A percentile compares a stretch with the other conserved stretches of the same genome.
phyloP scores from a whole-genome alignment of 2,797 vertebrate genomes.

The Schizopygopsis malacanthus region DNA sequence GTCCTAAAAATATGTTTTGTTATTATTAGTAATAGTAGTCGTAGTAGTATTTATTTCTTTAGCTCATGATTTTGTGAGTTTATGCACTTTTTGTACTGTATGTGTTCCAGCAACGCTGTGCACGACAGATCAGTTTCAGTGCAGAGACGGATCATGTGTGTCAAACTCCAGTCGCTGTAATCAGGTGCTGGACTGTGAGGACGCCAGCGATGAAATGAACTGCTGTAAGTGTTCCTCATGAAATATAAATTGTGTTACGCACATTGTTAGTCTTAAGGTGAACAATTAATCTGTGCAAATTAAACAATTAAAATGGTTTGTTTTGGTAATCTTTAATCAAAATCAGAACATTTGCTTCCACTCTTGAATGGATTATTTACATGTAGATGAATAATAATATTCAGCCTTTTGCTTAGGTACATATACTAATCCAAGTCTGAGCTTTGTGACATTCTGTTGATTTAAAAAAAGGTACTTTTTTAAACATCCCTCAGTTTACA shows the following conservation, averaged over 20 bases:
- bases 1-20: neutral
- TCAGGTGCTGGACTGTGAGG: conserved; percentile 93
- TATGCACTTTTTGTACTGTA: conserved; percentile 29
- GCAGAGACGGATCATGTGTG: conserved; percentile 88
- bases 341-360: too few species aligned
- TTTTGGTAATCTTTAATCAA: too few species aligned
- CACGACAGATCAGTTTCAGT: conserved; percentile 85
- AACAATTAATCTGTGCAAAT: too few species aligned
- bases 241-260: neutral
- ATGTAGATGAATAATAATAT: neutral
- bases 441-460: neutral
- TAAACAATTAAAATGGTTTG: too few species aligned
- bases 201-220: conserved; percentile 93
- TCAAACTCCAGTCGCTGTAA: conserved; percentile 91
- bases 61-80: conserved; percentile 30
- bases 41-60: neutral
- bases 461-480: neutral
- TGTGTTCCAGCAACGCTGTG: conserved; percentile 75
- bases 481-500: neutral
- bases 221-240: conserved; percentile 83
- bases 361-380: too few species aligned
- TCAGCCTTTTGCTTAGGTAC: neutral
- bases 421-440: too few species aligned
- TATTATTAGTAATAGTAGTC: neutral
- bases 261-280: neutral